Percentiles rank a stretch among this genome's conserved stretches.
Evolutionary conservation across 1,140 invertebrate genomes (phyloP).

Genomic region (Drosophila pseudoananassae): DNA sequence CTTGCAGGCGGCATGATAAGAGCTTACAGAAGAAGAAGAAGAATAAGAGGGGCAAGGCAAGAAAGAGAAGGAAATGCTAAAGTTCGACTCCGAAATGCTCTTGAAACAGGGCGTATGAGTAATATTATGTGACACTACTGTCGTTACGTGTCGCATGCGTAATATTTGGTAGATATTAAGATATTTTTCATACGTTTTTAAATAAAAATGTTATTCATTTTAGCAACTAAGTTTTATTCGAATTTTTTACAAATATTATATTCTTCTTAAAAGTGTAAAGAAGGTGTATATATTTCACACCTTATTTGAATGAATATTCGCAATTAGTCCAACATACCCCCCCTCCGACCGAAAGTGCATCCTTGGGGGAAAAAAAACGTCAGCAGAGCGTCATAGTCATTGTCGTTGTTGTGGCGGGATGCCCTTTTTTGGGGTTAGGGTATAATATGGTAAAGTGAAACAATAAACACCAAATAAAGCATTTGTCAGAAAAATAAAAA

Average conservation of each 20-base stretch:
- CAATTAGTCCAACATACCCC: not conserved
- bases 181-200: not conserved
- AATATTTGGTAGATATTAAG: not conserved
- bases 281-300: too few species aligned
- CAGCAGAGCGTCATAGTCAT: conserved; percentile 22
- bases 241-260: too few species aligned
- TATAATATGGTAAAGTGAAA: conserved; percentile 62
- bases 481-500: conserved; percentile 71
- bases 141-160: not conserved
- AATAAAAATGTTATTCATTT: not conserved
- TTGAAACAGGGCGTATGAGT: not conserved
- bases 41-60: not conserved
- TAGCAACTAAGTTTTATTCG: too few species aligned
- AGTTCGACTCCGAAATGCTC: conserved; percentile 21
- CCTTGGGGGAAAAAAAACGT: conserved; percentile 20
- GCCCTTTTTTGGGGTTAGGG: conserved; percentile 61
- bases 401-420: conserved; percentile 13
- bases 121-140: not conserved
- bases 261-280: too few species aligned
- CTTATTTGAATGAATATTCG: not conserved
- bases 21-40: conserved; percentile 6
- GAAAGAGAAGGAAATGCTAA: not conserved
- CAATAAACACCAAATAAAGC: conserved; percentile 81
- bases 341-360: conserved; percentile 16
- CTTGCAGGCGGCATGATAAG: conserved; percentile 50